phyloP scores from a whole-genome alignment of 2,797 vertebrate species.

The Todus mexicanus region DNA sequence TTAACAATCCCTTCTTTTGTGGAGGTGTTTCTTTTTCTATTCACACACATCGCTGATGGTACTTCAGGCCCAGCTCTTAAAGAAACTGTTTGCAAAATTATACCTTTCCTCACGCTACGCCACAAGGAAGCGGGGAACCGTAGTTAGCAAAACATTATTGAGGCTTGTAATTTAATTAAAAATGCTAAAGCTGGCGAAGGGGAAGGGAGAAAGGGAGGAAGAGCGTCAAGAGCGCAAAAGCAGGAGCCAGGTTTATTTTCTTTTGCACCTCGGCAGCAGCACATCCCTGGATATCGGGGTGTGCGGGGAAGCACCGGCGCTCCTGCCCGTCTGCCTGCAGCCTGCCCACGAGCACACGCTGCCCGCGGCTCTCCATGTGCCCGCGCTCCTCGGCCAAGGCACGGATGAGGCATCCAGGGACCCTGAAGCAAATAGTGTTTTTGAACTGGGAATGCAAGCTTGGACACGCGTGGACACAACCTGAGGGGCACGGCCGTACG shows the following conservation, averaged over 20 bases:
- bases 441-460: neutral
- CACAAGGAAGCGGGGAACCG: slow-evolving; percentile 71
- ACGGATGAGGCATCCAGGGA: neutral
- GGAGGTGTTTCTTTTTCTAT: slow-evolving; percentile 87
- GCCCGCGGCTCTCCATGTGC: neutral
- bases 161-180: slow-evolving; percentile 67
- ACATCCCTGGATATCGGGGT: neutral
- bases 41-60: slow-evolving; percentile 80
- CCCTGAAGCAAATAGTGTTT: neutral
- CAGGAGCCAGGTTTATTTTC: neutral
- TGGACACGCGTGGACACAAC: neutral
- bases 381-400: fast-evolving
- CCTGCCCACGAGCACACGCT: neutral
- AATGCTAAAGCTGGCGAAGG: neutral
- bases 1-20: slow-evolving; percentile 84
- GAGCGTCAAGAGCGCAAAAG: neutral
- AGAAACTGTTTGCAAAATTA: slow-evolving; percentile 93
- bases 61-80: slow-evolving; percentile 83
- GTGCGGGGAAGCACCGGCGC: neutral
- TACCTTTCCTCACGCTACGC: slow-evolving; percentile 82
- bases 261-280: neutral
- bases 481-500: neutral
- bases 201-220: neutral
- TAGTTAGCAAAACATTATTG: slow-evolving; percentile 73
- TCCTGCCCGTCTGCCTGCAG: neutral